These are phyloP conservation scores for Beris morrisii DNA, from an alignment of 2,888 invertebrate species.

Conservation along the genomic window DNA sequence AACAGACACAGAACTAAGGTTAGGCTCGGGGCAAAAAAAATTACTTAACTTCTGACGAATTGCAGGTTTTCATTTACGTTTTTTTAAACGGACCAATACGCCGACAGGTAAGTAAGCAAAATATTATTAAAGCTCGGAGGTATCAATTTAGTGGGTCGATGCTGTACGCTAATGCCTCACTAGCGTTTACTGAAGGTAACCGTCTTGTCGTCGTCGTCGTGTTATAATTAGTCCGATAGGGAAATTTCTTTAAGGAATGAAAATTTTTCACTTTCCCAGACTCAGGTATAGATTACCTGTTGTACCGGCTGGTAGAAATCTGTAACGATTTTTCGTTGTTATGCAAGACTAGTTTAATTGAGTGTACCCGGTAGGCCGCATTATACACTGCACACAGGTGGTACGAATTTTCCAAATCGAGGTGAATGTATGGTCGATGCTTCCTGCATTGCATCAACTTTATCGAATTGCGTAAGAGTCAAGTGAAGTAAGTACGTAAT, in stretches of 20 bases:
- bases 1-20: not conserved
- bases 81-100: not conserved
- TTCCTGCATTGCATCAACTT: constrained; percentile 9
- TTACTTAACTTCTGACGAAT: constrained; percentile 24
- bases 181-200: no score
- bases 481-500: constrained; percentile 1
- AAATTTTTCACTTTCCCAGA: no score
- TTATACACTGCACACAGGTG: not conserved
- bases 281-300: no score
- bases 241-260: no score
- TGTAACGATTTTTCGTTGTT: constrained; percentile 17
- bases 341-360: constrained; percentile 27
- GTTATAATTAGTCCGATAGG: no score
- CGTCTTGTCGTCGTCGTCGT: no score
- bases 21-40: constrained; percentile 18
- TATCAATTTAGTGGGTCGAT: no score
- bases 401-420: constrained; percentile 19
- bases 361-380: not conserved
- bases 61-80: constrained; percentile 11
- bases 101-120: not conserved
- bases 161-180: no score
- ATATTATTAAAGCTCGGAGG: no score
- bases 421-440: constrained; percentile 4
- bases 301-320: constrained; percentile 4
- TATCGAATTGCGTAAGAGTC: not conserved